Conservation (phyloP, 2,113 vertebrate genomes). For the Maccullochella peelii region DNA sequence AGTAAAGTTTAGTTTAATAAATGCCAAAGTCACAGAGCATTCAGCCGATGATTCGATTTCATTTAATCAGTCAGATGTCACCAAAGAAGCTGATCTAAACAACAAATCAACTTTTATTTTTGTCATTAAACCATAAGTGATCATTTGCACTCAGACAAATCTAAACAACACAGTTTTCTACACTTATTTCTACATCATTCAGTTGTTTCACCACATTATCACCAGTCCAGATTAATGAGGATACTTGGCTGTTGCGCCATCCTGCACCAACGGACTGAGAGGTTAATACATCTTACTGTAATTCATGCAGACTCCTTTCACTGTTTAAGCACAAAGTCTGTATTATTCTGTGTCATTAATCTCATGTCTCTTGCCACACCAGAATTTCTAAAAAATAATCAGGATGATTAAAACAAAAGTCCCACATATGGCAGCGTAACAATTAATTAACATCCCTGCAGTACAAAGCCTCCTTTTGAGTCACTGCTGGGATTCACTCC, state of each 20-base stretch:
- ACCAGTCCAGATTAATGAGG: neutral
- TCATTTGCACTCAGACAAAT: too few relatives aligned
- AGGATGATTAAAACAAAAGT: neutral
- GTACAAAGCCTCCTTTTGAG: neutral
- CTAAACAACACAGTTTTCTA: neutral
- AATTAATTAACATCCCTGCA: neutral
- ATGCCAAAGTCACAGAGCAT: too few relatives aligned
- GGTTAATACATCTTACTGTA: neutral
- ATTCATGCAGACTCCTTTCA: neutral
- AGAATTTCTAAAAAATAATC: slow-evolving; percentile 3
- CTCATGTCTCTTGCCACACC: neutral
- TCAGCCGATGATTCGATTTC: too few relatives aligned
- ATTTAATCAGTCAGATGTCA: too few relatives aligned
- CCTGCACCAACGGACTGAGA: neutral
- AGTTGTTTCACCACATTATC: neutral
- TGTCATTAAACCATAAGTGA: too few relatives aligned
- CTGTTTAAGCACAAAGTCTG: neutral
- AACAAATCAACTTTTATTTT: too few relatives aligned
- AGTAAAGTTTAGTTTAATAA: too few relatives aligned
- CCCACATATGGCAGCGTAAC: neutral
- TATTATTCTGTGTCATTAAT: neutral
- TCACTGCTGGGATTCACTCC: neutral
- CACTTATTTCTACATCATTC: neutral
- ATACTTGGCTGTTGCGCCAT: neutral
- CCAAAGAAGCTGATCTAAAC: too few relatives aligned